Evolutionary conservation across 2,888 invertebrate species (phyloP).

Genomic region (Acrocera orbiculus): DNA sequence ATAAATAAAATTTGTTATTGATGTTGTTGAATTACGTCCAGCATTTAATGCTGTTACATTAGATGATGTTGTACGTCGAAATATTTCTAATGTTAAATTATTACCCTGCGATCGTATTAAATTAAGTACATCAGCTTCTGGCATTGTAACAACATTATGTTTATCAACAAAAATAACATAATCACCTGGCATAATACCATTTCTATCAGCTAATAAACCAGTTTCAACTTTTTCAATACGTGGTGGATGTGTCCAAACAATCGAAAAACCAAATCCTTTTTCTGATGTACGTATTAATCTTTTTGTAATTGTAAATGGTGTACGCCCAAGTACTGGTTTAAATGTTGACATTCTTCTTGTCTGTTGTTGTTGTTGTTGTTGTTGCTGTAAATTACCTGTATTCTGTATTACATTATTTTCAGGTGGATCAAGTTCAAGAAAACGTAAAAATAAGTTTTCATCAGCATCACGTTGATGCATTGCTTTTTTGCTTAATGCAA

Average conservation of each 20-base stretch:
- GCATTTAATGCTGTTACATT: conserved; percentile 7
- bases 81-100: conserved; percentile 52
- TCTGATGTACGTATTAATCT: conserved; percentile 35
- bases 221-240: conserved; percentile 69
- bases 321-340: conserved; percentile 42
- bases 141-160: conserved; percentile 69
- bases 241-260: conserved; percentile 79
- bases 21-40: conserved; percentile 14
- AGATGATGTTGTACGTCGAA: conserved; percentile 32
- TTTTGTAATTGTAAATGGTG: conserved; percentile 69
- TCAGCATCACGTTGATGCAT: conserved; percentile 47
- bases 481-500: conserved; percentile 37
- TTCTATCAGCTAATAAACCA: conserved; percentile 64
- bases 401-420: conserved; percentile 35
- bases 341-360: conserved; percentile 26
- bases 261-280: conserved; percentile 68
- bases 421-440: conserved; percentile 64
- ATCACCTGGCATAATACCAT: conserved; percentile 66
- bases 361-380: conserved; percentile 25
- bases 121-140: conserved; percentile 50
- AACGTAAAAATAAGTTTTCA: conserved; percentile 53
- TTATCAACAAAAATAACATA: conserved; percentile 77
- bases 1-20: conserved; percentile 18
- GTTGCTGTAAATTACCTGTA: neutral
- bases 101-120: conserved; percentile 52